Evolutionary conservation across 2,797 vertebrate genomes (phyloP).

Genomic region (Cottoperca gobio): DNA sequence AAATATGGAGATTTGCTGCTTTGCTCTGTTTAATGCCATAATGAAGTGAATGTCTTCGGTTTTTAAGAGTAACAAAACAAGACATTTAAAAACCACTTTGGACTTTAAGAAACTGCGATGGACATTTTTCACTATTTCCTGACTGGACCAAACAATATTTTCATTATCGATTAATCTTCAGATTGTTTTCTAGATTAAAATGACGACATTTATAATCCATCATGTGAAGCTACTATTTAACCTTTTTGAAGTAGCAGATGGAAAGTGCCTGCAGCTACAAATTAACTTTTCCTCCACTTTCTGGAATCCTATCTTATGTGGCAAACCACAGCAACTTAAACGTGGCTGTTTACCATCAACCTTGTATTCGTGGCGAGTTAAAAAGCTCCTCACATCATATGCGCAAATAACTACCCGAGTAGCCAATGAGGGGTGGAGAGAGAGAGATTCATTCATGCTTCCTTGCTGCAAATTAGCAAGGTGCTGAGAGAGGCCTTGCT

Average conservation of each 20-base stretch:
- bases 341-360: slow-evolving; percentile 10
- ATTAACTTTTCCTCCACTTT: neutral
- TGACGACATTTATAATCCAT: neutral
- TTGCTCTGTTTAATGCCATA: too few relatives aligned
- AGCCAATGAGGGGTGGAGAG: neutral
- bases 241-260: neutral
- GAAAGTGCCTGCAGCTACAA: neutral
- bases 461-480: slow-evolving; percentile 48
- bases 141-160: too few relatives aligned
- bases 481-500: slow-evolving; percentile 54
- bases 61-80: too few relatives aligned
- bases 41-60: too few relatives aligned
- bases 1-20: too few relatives aligned
- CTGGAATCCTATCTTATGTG: neutral
- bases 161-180: too few relatives aligned
- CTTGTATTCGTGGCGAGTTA: neutral
- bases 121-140: too few relatives aligned
- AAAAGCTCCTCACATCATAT: slow-evolving; percentile 19
- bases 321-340: slow-evolving; percentile 7
- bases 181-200: too few relatives aligned
- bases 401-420: slow-evolving; percentile 10
- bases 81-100: too few relatives aligned
- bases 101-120: too few relatives aligned
- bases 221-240: neutral
- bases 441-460: slow-evolving; percentile 13